Evolutionary conservation across 2,888 invertebrate species (phyloP).

Genomic region (Eupithecia inturbata): DNA sequence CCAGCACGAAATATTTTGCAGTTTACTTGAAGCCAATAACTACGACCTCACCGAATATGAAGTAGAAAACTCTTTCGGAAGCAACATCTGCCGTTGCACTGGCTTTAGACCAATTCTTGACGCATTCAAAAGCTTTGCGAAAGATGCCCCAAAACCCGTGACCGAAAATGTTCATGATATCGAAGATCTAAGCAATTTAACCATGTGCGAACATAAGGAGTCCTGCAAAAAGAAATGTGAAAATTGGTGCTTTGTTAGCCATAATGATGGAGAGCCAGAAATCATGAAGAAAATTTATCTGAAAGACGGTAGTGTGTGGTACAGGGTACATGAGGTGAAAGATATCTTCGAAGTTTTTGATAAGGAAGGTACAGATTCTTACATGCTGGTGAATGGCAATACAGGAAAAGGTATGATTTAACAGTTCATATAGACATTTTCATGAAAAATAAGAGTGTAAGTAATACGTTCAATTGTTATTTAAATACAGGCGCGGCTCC

Average conservation of each 20-base stretch:
- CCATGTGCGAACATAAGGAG: conserved; percentile 49
- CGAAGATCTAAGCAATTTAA: conserved; percentile 66
- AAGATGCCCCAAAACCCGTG: conserved; percentile 76
- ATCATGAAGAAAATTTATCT: conserved; percentile 55
- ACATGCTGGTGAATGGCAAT: conserved; percentile 88
- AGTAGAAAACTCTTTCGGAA: conserved; percentile 89
- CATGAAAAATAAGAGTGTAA: conserved; percentile 89
- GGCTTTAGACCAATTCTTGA: conserved; percentile 91
- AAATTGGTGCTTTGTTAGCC: conserved; percentile 63
- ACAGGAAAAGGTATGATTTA: conserved; percentile 86
- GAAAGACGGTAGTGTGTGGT: conserved; percentile 77
- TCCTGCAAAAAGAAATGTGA: conserved; percentile 64
- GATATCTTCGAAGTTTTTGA: conserved; percentile 79
- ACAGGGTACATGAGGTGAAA: conserved; percentile 75
- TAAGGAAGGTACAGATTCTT: conserved; percentile 70
- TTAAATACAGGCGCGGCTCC: conserved; percentile 72
- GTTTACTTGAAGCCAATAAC: conserved; percentile 46
- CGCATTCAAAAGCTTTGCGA: conserved; percentile 89
- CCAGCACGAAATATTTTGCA: conserved; percentile 24
- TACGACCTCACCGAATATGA: conserved; percentile 63
- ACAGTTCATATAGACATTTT: conserved; percentile 70
- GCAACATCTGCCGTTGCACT: conserved; percentile 92
- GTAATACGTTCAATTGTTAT: conserved; percentile 54
- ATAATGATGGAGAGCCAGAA: conserved; percentile 48
- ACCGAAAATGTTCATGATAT: conserved; percentile 75